Conservation (phyloP, 2,888 invertebrate genomes). For the Tachina grossa region DNA sequence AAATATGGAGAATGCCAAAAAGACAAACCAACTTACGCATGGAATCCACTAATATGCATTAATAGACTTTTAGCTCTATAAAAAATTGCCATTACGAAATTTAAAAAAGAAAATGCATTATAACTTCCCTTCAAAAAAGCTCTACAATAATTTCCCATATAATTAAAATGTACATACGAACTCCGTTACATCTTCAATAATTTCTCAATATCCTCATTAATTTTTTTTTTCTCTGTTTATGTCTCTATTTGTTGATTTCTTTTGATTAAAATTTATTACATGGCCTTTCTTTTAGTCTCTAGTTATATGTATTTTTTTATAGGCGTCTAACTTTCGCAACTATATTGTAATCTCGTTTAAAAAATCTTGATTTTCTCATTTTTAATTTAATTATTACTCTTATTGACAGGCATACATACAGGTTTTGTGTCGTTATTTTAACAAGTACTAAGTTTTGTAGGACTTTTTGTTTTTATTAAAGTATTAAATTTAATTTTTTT, state of each 20-base stretch:
- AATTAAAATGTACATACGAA: no score
- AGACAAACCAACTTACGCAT: no score
- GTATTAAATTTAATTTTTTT: slow-evolving; percentile 51
- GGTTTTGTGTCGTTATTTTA: slow-evolving; percentile 21
- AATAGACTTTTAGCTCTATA: no score
- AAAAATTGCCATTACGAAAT: no score
- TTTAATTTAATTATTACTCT: slow-evolving; percentile 34
- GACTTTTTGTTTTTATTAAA: slow-evolving; percentile 10
- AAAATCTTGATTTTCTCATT: slow-evolving; percentile 32
- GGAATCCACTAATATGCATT: no score
- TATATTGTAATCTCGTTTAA: slow-evolving; percentile 22
- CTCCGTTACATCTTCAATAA: neutral
- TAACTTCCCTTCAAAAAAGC: neutral
- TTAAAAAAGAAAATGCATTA: no score
- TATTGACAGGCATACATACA: slow-evolving; percentile 27
- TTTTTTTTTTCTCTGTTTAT: neutral
- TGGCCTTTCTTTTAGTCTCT: no score
- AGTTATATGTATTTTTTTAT: neutral
- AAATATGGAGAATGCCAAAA: no score
- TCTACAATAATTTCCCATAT: neutral
- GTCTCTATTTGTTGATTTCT: slow-evolving; percentile 11
- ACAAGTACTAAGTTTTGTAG: neutral
- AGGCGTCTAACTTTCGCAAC: slow-evolving; percentile 6
- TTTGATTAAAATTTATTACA: slow-evolving; percentile 22
- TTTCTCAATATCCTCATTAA: neutral